Base-by-base conservation (phyloP, 1,140 invertebrate genomes). In the Drosophila varians region DNA sequence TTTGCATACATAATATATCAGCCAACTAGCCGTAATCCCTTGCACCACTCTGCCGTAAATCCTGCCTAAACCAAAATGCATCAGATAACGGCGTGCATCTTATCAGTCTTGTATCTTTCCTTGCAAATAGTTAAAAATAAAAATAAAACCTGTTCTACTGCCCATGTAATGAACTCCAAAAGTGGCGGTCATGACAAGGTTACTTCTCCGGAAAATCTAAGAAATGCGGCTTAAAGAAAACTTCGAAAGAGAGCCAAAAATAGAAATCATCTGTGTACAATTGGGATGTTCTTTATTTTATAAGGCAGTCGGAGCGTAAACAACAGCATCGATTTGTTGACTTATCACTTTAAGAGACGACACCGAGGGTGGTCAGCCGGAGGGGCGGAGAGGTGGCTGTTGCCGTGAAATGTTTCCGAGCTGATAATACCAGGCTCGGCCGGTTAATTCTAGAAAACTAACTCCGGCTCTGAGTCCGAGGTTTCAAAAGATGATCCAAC, bases 351-450 rank as follows among this genome's bases (percentile, higher is more conserved):
- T 9, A 40, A 48, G 52, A 73, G 60, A 64, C 73, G 78, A 47
- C 53, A 56, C 49, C 45, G 36, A 28, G 21, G 45, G 18, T 38
- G 42, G 16, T 12, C 28, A 23, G 34, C 3, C 23, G 65, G 31
- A 36, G 23, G 28, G 26, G 45, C n/a, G 16, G 19, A 34, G 18
- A 16, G 34, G 45, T 16, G 19, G 42, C 40, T 62, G 25, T 52
- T 49, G 54, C 40, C 55, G 40, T 19, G 18, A 43, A 71, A 61
- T 42, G 28, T 65, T 55, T 25, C 47, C 56, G 40, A 19, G 45
- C 82, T 82, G 82, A 87, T 87, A 77, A 87, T 61, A 71, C 83
- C 70, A 55, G 74, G 53, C 60, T 5, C 3, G 57, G 43, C 69
- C 61, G 58, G 82, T 71, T 49, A 61, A 60, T 47, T 64, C 74